Base-by-base conservation (phyloP, 1,140 invertebrate species). In the Drosophila sp. region DNA sequence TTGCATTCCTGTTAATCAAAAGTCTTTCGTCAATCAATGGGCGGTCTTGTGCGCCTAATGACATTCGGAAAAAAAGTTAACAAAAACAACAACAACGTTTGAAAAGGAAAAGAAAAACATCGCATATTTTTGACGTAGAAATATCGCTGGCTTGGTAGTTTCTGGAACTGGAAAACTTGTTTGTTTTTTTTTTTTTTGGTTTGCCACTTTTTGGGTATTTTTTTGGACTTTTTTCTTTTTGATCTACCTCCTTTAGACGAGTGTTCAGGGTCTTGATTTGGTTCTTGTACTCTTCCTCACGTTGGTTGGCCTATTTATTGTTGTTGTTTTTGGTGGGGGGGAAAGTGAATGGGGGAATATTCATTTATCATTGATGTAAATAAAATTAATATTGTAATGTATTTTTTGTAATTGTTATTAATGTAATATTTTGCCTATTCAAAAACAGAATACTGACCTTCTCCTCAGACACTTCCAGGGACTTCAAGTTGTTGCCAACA, bases 201-300 rank as follows among this genome's bases (percentile, higher is more conserved):
- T 44, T 60, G 64, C 67, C 71, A 71, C 57, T 60, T 66, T 78
- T 71, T 79, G 41, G 2, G 25, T 17, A 27, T 63, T 8, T 55
- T 35, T 58, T 54, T 17, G 17, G 17, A 17, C 17, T 41, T 17
- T 44, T 60, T 7, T 61, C 63, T 40, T 56, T 70, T 41, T 65
- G 79, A 87, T 79, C 76, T 92, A 99, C 98, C 98, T 99, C 98
- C 96, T 99, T 99, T 94, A 99, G 97, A 94, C 98, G 97, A 93
- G 97, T 97, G 92, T 97, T 99, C 93, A 99, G 95, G 93, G 98
- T 98, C 95, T 99, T 99, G 95, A 99, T 99, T 95, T 99, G 98
- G 94, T 99, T 98, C 95, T 99, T 99, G 95, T 99, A 99, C 93
- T 99, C 98, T 95, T 99, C 99, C 94, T 99, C 99, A 93, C 99